Evolutionary conservation across 2,113 vertebrate species (phyloP), one percentile per base, ranked within the genome.

Genomic region (Dipodomys ordii): DNA sequence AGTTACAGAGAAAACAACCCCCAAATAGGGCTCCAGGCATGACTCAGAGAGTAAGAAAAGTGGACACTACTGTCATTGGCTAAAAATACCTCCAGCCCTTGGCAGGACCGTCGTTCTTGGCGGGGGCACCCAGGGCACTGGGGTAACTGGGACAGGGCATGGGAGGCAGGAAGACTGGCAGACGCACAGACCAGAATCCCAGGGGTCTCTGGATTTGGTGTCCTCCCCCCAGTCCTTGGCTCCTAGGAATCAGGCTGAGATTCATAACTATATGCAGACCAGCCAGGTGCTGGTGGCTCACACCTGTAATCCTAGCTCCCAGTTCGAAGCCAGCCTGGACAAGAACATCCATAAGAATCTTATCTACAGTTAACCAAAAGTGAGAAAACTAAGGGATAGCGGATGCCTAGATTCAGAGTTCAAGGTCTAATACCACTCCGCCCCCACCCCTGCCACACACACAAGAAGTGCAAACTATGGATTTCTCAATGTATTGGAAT

Each of bases 81-180:
- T 98, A 98, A 97, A 98, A 97, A 98, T 97, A 98, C 39, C 53
- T 84, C 78, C 80, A 84, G 83, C 57, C 72, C 46, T 96, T 96
- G 82, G 81, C 92, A 79, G 16, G 35, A 46, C 84, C 35, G 13
- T 53, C 22, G 12, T 87, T 64, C 90, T 92, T 79, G 71, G 77
- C 30, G 88, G 76, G 25, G 28, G 84, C n/a, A 60, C 39, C 20
- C 22, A 23, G 39, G 85, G 60, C 53, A 60, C 84, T 85, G 93
- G 84, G 68, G 65, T 64, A 78, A 76, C 3, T 32, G 74, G 93
- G 49, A 27, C 39, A 65, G 92, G 83, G 6, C 46, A 44, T 22
- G n/a, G 71, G 44, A 85, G 49, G 57, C 53, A 62, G 62, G 87
- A 82, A 76, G 80, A 87, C 7, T 69, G n/a, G n/a, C 11, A 15